phyloP scores from a whole-genome alignment of 2,888 invertebrate species.

The Ophion ventricosus region DNA sequence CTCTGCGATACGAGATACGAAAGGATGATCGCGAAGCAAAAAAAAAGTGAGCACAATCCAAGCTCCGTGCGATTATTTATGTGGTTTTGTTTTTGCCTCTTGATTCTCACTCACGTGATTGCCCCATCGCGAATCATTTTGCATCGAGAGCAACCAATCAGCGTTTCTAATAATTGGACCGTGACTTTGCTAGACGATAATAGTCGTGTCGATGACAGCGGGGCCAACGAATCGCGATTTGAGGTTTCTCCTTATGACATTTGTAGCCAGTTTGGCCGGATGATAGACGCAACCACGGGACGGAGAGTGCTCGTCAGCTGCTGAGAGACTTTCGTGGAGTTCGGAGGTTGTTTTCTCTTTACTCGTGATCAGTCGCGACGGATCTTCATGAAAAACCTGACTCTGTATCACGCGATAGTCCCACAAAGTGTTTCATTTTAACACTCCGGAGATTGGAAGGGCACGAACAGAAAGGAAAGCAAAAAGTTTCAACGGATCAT shows the following conservation, averaged over 20 bases:
- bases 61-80: constrained; percentile 62
- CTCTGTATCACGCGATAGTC: no score
- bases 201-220: constrained; percentile 75
- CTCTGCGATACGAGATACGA: constrained; percentile 33
- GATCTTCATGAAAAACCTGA: background rate
- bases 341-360: constrained; percentile 2
- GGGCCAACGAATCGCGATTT: constrained; percentile 60
- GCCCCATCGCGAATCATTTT: constrained; percentile 51
- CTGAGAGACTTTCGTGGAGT: constrained; percentile 39
- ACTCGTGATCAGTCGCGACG: background rate
- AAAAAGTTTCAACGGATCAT: no score
- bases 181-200: constrained; percentile 68
- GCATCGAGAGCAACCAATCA: constrained; percentile 77
- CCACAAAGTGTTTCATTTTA: no score
- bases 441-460: no score
- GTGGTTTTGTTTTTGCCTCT: constrained; percentile 60
- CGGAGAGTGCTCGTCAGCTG: constrained; percentile 33
- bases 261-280: constrained; percentile 59
- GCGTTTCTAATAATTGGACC: constrained; percentile 78
- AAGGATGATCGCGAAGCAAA: constrained; percentile 28
- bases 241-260: constrained; percentile 24
- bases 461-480: no score
- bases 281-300: constrained; percentile 49
- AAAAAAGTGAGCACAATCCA: constrained; percentile 56
- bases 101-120: constrained; percentile 31